These are phyloP conservation scores for Anseranas semipalmata DNA, from an alignment of 2,113 vertebrate genomes.

Conservation along the genomic window DNA sequence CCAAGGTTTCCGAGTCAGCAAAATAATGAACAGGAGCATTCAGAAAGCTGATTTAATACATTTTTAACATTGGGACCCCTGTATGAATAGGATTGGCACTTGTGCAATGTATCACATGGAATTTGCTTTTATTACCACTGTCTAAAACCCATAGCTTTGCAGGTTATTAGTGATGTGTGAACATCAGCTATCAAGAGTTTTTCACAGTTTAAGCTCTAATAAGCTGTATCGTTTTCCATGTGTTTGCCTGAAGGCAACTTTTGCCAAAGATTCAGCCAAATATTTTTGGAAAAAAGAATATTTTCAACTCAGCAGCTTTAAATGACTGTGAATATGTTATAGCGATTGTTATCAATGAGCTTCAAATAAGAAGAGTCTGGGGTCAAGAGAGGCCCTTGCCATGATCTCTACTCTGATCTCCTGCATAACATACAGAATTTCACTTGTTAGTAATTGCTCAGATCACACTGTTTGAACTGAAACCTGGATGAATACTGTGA, in stretches of 20 bases:
- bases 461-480: neutral
- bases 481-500: neutral
- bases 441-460: neutral
- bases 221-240: constrained; percentile 59
- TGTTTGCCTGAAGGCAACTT: constrained; percentile 49
- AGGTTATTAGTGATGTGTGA: constrained; percentile 68
- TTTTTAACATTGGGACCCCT: constrained; percentile 70
- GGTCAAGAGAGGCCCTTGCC: neutral
- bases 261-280: constrained; percentile 14
- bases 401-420: neutral
- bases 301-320: constrained; percentile 34
- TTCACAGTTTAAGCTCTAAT: constrained; percentile 66
- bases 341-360: constrained; percentile 9
- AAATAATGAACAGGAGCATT: constrained; percentile 82
- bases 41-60: constrained; percentile 71
- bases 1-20: constrained; percentile 83
- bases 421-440: neutral
- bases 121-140: constrained; percentile 50
- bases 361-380: constrained; percentile 49
- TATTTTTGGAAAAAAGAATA: constrained; percentile 23
- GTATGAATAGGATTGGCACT: constrained; percentile 70
- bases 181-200: constrained; percentile 64
- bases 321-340: constrained; percentile 8
- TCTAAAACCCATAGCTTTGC: constrained; percentile 51
- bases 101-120: constrained; percentile 52